Base-by-base conservation (phyloP, 2,113 vertebrate species). In the Gambusia holbrooki region DNA sequence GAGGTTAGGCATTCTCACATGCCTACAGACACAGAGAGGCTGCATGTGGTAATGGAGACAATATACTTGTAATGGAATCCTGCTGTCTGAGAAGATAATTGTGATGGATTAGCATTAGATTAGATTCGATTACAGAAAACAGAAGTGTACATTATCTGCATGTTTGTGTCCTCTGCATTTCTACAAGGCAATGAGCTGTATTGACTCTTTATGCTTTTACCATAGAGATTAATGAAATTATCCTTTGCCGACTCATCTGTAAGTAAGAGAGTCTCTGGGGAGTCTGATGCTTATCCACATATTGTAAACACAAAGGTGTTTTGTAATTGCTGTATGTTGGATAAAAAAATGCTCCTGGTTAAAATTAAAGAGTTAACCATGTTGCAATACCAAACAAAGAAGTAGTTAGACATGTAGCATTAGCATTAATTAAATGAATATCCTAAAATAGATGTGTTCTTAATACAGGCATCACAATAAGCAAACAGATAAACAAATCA, bases 91-190 rank as follows among this genome's bases (percentile, higher is more conserved):
- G 70, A 67, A 48, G 86, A 79, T 93, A 92, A 91, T 92, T 87
- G 88, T 89, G 87, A 91, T 89, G 76, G 87, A 92, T 90, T 91
- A 87, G 83, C 81, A 88, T 80, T 66, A 80, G 80, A 92, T 92
- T 88, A 89, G 14, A 48, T 48, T 48, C 17, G 85, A 85, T 90
- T 89, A 90, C 73, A 76, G 74, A 87, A n/a, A 85, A 81, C 87
- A 75, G 76, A 79, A 71, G 82, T 78, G 77, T 84, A 73, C 64
- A 28, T 74, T 48, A 65, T 70, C 32, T 71, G 58, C 35, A 28
- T 69, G 62, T 71, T 66, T 77, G 62, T 79, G 75, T 71, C 33
- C 71, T 29, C 58, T 8, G 9, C 48, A n/a, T 62, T 60, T 82
- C 82, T 51, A 51, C 29, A 48, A 64, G 75, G 74, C 80, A 84